Conservation (phyloP, 2,113 vertebrate genomes). For the Neofelis nebulosa region DNA sequence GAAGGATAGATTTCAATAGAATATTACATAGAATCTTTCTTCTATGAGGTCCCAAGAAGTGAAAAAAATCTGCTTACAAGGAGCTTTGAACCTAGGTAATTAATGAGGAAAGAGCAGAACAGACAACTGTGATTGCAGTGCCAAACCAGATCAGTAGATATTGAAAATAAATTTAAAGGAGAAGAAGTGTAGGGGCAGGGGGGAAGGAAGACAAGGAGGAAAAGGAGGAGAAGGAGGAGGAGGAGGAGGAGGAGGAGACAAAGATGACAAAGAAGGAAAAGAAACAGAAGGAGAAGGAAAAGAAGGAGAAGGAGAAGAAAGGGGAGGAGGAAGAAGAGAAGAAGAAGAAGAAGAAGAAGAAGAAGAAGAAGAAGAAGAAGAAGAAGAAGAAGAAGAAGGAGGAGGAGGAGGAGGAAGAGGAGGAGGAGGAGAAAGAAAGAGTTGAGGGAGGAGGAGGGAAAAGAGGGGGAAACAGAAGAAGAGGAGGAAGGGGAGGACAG, state of each 20-base stretch:
- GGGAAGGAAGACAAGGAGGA: too few species aligned
- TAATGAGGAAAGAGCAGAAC: background rate
- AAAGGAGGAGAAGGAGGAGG: background rate
- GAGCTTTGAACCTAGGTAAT: background rate
- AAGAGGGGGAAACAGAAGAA: too few species aligned
- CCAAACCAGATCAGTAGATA: background rate
- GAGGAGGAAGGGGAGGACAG: too few species aligned
- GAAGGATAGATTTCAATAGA: background rate
- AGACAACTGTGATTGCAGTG: background rate
- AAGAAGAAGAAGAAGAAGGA: rapidly evolving
- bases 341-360: too few species aligned
- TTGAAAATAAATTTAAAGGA: background rate
- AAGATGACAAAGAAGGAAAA: too few species aligned
- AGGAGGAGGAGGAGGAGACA: too few species aligned
- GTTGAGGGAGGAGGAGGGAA: too few species aligned
- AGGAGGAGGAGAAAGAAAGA: background rate
- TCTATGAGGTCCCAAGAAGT: background rate
- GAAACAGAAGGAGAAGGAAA: too few species aligned
- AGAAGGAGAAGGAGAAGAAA: too few species aligned
- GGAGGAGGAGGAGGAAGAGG: too few species aligned
- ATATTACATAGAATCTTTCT: background rate
- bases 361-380: too few species aligned
- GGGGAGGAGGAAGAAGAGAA: rapidly evolving
- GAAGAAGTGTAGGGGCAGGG: rapidly evolving
- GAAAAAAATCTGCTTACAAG: background rate